phyloP scores from a whole-genome alignment of 2,888 invertebrate species.

The Fragum sueziense region DNA sequence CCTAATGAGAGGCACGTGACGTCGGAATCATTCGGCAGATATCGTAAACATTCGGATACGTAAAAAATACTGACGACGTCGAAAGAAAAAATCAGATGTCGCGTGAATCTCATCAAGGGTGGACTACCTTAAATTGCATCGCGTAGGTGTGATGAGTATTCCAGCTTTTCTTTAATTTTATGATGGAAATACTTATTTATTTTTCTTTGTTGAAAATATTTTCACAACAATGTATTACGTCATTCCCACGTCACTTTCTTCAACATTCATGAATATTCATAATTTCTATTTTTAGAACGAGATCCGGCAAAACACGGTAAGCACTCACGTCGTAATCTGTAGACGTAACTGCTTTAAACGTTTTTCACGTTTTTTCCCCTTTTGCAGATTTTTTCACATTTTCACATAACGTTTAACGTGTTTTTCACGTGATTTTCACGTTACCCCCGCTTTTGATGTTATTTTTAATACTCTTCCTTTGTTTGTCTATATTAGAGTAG shows the following conservation, averaged over 20 bases:
- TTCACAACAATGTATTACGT: not conserved
- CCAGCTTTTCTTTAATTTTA: too few relatives aligned
- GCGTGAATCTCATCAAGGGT: too few relatives aligned
- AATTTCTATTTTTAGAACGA: slow-evolving; percentile 56
- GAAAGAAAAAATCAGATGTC: too few relatives aligned
- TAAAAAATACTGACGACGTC: too few relatives aligned
- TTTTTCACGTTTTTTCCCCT: not conserved
- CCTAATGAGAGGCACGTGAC: too few relatives aligned
- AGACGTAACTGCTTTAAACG: not conserved
- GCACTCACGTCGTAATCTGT: slow-evolving; percentile 27
- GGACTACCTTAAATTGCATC: too few relatives aligned
- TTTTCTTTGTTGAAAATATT: too few relatives aligned
- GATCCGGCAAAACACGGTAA: slow-evolving; percentile 62
- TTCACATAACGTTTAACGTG: not conserved
- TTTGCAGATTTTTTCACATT: not conserved
- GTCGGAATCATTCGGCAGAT: too few relatives aligned
- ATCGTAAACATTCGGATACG: too few relatives aligned
- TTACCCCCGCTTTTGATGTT: not conserved
- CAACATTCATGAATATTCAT: not conserved
- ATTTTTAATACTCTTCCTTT: not conserved
- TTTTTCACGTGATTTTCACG: slow-evolving; percentile 4
- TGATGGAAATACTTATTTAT: too few relatives aligned
- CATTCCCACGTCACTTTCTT: not conserved
- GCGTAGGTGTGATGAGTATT: too few relatives aligned
- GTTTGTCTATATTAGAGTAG: not conserved